Base-by-base conservation (phyloP, 2,888 invertebrate species). In the Palloptera scutellata region DNA sequence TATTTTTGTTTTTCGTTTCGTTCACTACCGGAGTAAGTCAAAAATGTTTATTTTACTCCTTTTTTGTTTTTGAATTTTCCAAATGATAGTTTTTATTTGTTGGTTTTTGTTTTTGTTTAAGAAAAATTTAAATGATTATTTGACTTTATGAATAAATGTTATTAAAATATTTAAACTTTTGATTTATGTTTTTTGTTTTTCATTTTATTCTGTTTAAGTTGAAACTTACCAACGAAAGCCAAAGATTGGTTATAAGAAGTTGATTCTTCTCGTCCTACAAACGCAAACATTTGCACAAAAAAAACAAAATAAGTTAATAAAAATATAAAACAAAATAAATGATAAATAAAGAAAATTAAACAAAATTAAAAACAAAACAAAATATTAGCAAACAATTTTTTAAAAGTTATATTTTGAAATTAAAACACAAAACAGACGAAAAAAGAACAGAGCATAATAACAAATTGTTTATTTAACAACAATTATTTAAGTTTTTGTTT, bases 231-330 rank as follows among this genome's bases (percentile, higher is more conserved):
- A 94, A 92, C 89, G 93, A 93, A 90, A 94, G 92, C 94, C 94
- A 95, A 89, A 94, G 92, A 91, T 94, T 94, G 89, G 94, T 92
- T 89, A 94, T 93, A 89, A 95, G 91, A 89, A 94, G 92, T 91
- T 94, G 94, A 90, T 94, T 94, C 91, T 94, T 94, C 92, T 94
- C 94, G 91, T 94, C 94, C 94, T 94, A 91, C 90, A 76, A 76
- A 74, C 72, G 72, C 74, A 73, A 74, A 70, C 19, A 52, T 54
- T 15, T 41, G 58, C 40, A 12, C 40, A 66, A 72, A 65, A 15
- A 64, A 64, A 70, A 66, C n/a, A 67, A 72, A 74, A 75, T 68
- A 76, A 72, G 70, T 73, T 65, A 54, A 66, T 42, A 64, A 61
- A 62, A 57, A n/a, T 45, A 40, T 54, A 19, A 64, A 67, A 66